Base-by-base conservation (phyloP, 2,888 invertebrate genomes). In the Catocala sponsa region DNA sequence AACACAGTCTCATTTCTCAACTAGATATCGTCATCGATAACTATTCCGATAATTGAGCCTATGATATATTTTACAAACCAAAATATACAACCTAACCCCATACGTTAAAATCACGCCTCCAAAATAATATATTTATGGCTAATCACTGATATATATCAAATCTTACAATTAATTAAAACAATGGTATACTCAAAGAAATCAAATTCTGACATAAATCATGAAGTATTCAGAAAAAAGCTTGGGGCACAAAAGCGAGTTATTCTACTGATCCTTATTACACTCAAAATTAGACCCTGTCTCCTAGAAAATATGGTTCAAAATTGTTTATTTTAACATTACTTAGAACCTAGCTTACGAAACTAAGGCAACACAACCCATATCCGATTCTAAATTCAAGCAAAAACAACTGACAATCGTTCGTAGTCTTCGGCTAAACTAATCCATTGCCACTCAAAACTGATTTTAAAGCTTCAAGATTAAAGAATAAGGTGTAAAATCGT, bases 101-200 rank as follows among this genome's bases (percentile, higher is more conserved):
- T 83, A 78, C 68, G 65, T 83, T 78, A 82, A 67, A 66, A 78
- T 83, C 73, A 82, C 86, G 85, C 86, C 85, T 84, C 65, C 64
- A 66, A 79, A 72, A 69, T 77, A 68, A 81, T 85, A 78, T 76
- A 78, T 82, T 69, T 76, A 78, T 59, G 63, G 59, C 71, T 85
- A 84, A 85, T 82, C 81, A 81, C 75, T 74, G 55, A 68, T 75
- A 78, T 73, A 74, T 72, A 74, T 65, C 60, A 76, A 80, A 78
- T 76, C 42, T 65, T 58, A 74, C 76, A 78, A 80, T 82, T 80
- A 79, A 74, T 72, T 72, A 67, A 69, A 78, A 78, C 74, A 71
- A 76, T 75, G 69, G 52, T 68, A 73, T 75, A 66, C 68, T 70
- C 69, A 59, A 63, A 63, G 67, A 65, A 49, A 62, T 61, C 62